Base-by-base conservation (phyloP, 1,140 invertebrate species). In the Tetragnatha versicolor region DNA sequence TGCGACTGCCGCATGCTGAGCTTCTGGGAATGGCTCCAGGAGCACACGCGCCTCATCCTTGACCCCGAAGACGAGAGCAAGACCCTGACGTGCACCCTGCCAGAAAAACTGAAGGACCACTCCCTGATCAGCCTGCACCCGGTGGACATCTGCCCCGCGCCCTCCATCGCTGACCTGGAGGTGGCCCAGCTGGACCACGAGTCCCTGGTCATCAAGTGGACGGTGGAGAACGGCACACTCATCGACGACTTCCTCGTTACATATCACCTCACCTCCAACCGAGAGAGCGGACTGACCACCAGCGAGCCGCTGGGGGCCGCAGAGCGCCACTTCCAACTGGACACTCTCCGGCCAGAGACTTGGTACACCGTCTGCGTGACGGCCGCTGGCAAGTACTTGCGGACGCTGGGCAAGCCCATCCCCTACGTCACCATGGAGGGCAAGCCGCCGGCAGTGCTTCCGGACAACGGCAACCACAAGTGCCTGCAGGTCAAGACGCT, bases 121-220 rank as follows among this genome's bases (percentile, higher is more conserved):
- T 87, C 91, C 77, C 93, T 96, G 85, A 86, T 93, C 20, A 90
- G 91, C 73, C 87, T 95, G 81, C 90, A 92, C 82, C 91, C 93
- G 9, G 90, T 91, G 78, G 89, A 91, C 82, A 92, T 96, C 83
- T 96, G 94, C 84, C 91, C 93, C 73, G 88, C 91, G 63, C 93
- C 93, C 6, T 86, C 94, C 80, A 90, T 95, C 79, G 87, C 92
- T 49, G 91, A 92, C 84, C 88, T 96, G 29, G 92, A 92, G 75
- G 93, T 95, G 81, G 91, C 93, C 86, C 93, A 95, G 84, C 92
- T 95, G 37, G 93, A 94, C 85, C 93, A 93, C 2, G 93, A 92
- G 85, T 93, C 92, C n/a, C 91, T 95, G 37, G 87, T 94, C 66
- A 92, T 95, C 14, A 92, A 93, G 65, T 96, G 94, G 94, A 92